Conservation (phyloP, 2,113 vertebrate genomes). For the Apodemus sylvaticus region DNA sequence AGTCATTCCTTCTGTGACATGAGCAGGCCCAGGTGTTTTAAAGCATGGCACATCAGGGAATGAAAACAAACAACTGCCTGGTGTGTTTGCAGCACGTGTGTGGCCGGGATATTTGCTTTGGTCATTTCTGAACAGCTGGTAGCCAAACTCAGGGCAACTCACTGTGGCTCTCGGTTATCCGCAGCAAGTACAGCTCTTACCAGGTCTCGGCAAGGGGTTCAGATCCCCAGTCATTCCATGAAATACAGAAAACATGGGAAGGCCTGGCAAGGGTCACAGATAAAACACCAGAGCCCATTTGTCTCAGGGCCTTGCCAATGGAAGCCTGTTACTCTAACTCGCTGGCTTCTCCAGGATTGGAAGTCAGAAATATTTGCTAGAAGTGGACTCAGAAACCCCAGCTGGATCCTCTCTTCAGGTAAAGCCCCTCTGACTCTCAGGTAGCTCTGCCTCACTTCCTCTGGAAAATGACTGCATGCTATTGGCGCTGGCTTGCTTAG, state of each 20-base stretch:
- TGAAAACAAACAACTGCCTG: no score
- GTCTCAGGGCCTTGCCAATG: not conserved
- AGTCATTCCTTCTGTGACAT: not conserved
- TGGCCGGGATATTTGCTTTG: not conserved
- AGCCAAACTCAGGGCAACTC: not conserved
- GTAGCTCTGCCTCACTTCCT: no score
- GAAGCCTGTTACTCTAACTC: no score
- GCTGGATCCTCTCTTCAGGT: no score
- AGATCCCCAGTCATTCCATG: not conserved
- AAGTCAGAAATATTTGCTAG: not conserved
- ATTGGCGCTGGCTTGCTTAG: not conserved
- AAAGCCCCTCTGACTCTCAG: no score
- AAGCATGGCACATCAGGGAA: not conserved
- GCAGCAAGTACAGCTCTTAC: not conserved
- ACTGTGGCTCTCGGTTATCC: not conserved
- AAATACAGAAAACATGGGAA: not conserved
- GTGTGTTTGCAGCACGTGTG: fast-evolving
- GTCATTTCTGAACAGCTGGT: not conserved
- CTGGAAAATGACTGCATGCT: fast-evolving
- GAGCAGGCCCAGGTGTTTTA: not conserved
- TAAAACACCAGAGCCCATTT: not conserved
- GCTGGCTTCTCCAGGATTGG: not conserved
- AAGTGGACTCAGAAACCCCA: not conserved
- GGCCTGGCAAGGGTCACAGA: no score
- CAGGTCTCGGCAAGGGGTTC: not conserved